phyloP scores from a whole-genome alignment of 2,888 invertebrate species.

The Amphipyra tragopoginis region DNA sequence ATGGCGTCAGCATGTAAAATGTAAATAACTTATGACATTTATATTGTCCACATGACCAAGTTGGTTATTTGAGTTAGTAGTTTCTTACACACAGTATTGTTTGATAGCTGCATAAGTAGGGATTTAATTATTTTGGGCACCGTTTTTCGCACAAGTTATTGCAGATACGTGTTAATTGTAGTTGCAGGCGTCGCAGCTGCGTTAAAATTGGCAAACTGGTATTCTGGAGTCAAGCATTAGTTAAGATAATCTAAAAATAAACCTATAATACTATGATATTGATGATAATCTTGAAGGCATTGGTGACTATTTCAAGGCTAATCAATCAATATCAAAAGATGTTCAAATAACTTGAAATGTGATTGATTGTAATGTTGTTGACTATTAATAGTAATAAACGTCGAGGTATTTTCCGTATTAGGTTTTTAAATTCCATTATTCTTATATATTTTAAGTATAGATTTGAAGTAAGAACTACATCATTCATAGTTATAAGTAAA shows the following conservation, averaged over 20 bases:
- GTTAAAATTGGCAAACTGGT: conserved; percentile 33
- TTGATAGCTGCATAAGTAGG: conserved; percentile 15
- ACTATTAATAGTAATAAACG: neutral
- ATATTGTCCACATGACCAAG: conserved; percentile 60
- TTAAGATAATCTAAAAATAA: conserved; percentile 15
- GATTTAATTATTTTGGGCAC: conserved; percentile 25
- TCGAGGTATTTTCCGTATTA: no score
- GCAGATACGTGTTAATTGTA: conserved; percentile 43
- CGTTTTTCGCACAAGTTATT: conserved; percentile 38
- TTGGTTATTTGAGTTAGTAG: conserved; percentile 37
- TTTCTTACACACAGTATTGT: conserved; percentile 31
- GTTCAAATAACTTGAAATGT: neutral
- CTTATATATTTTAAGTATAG: neutral
- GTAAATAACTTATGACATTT: conserved; percentile 87
- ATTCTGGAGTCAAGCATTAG: conserved; percentile 30
- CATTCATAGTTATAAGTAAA: neutral
- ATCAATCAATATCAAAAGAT: conserved; percentile 27
- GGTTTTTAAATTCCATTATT: neutral
- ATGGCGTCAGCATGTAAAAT: conserved; percentile 88
- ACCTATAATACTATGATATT: conserved; percentile 3
- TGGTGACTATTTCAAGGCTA: conserved; percentile 40
- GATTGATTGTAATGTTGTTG: conserved; percentile 2
- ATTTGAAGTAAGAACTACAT: neutral
- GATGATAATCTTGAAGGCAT: conserved; percentile 10
- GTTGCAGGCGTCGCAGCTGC: conserved; percentile 52